Evolutionary conservation across 2,113 vertebrate genomes (phyloP).

Genomic region (Anarhynchus alexandrinus): DNA sequence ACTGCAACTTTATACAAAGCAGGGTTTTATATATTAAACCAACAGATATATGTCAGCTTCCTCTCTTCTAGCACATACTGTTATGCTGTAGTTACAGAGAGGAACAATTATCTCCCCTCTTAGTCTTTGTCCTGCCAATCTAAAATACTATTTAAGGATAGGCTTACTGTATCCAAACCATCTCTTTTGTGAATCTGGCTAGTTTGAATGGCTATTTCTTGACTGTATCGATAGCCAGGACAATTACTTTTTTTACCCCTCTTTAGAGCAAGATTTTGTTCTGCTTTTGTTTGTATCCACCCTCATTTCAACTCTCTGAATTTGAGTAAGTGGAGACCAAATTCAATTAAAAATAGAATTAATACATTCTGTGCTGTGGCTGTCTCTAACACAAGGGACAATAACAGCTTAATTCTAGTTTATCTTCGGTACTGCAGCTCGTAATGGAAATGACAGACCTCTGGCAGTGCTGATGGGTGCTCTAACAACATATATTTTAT

Average conservation of each 20-base stretch:
- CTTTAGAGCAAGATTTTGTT: neutral
- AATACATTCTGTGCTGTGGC: neutral
- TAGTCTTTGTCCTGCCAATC: neutral
- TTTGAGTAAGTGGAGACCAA: neutral
- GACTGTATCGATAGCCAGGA: neutral
- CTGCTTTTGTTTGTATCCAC: neutral
- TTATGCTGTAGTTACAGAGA: neutral
- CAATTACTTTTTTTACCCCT: neutral
- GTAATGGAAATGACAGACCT: neutral
- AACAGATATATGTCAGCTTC: neutral
- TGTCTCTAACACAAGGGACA: neutral
- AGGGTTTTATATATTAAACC: neutral
- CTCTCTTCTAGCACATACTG: neutral
- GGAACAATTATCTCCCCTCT: neutral
- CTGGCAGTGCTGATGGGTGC: neutral
- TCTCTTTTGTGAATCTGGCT: neutral
- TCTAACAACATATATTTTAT: neutral
- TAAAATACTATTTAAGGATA: neutral
- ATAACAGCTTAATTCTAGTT: neutral
- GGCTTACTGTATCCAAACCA: neutral
- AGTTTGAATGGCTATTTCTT: neutral
- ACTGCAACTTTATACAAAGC: neutral
- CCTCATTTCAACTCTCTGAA: neutral
- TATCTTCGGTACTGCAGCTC: neutral
- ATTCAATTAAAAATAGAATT: neutral